phyloP scores from a whole-genome alignment of 2,113 vertebrate species.

The Ellobius talpinus region DNA sequence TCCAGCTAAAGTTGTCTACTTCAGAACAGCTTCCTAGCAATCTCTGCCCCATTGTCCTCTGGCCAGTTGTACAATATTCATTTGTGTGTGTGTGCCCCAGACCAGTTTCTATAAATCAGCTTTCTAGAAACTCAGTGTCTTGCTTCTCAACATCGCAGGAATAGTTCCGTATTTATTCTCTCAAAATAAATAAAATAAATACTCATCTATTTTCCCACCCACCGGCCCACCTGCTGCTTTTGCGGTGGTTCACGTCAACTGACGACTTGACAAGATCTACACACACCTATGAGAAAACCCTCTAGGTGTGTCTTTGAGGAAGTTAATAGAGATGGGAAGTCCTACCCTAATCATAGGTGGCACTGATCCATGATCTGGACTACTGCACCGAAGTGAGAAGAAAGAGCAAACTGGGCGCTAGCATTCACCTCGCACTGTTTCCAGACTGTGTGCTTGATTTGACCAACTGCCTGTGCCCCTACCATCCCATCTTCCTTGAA shows the following conservation, averaged over 20 bases:
- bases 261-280: background rate
- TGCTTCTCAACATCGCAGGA: background rate
- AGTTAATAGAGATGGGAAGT: background rate
- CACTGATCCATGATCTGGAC: background rate
- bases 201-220: background rate
- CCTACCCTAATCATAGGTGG: background rate
- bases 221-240: background rate
- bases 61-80: slow-evolving; percentile 53
- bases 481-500: background rate
- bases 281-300: background rate
- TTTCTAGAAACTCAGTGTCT: background rate
- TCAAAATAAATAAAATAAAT: background rate
- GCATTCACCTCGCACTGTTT: no score
- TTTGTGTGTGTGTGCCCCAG: slow-evolving; percentile 66
- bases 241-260: background rate
- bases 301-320: background rate
- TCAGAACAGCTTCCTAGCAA: slow-evolving; percentile 43
- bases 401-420: background rate
- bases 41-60: background rate
- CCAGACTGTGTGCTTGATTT: background rate
- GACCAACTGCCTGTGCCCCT: background rate
- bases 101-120: background rate
- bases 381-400: background rate
- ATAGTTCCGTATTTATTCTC: background rate
- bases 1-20: slow-evolving; percentile 29